Conservation (phyloP, 1,140 invertebrate species). For the Lutraria rhynchaena region DNA sequence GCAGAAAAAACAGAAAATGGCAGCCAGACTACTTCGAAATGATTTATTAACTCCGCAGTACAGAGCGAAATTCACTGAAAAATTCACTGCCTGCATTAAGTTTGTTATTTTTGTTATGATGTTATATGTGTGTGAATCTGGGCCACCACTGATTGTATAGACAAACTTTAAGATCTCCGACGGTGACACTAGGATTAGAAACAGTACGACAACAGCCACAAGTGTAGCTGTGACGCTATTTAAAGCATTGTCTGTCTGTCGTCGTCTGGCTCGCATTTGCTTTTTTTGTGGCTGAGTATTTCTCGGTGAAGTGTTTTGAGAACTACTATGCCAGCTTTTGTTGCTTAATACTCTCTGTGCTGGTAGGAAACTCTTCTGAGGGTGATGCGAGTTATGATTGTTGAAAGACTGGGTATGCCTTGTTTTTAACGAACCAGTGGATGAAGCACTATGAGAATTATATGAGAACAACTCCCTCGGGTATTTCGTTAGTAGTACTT, state of each 20-base stretch:
- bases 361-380: background rate
- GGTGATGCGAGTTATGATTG: background rate
- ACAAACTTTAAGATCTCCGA: conserved; percentile 79
- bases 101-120: conserved; percentile 78
- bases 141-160: conserved; percentile 45
- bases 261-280: conserved; percentile 41
- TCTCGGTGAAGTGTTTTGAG: background rate
- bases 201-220: conserved; percentile 79
- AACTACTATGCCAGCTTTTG: conserved; percentile 36
- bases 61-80: conserved; percentile 80
- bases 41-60: conserved; percentile 81
- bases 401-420: background rate
- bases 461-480: conserved; percentile 53
- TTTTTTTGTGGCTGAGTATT: conserved; percentile 41
- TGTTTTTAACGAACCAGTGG: background rate
- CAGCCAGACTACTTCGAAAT: conserved; percentile 75
- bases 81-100: conserved; percentile 81
- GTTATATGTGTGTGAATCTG: conserved; percentile 52
- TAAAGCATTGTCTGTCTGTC: conserved; percentile 72
- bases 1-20: conserved; percentile 72
- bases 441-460: conserved; percentile 37
- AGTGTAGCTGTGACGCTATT: conserved; percentile 80
- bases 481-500: conserved; percentile 41
- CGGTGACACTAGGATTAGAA: conserved; percentile 80
- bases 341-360: conserved; percentile 13